phyloP scores from a whole-genome alignment of 2,113 vertebrate genomes.

The Chloebia gouldiae region DNA sequence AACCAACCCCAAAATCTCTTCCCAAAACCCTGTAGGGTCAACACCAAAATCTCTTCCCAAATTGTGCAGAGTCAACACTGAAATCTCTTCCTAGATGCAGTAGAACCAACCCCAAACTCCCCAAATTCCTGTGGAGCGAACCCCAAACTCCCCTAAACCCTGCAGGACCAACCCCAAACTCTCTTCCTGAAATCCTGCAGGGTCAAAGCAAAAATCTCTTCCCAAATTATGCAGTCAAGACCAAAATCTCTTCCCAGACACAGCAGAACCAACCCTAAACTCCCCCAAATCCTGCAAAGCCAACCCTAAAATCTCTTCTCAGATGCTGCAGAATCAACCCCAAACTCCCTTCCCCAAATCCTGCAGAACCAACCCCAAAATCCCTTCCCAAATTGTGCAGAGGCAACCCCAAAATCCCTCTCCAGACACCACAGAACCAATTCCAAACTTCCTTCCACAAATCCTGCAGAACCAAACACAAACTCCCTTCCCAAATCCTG shows the following conservation, averaged over 20 bases:
- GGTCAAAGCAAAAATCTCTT: background rate
- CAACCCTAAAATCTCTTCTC: background rate
- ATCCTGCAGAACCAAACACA: background rate
- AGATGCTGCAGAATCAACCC: fast-evolving
- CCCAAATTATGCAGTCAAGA: too few species aligned
- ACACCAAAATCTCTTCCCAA: background rate
- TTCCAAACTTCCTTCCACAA: background rate
- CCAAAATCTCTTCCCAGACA: too few species aligned
- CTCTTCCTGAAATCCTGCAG: background rate
- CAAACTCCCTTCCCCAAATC: background rate
- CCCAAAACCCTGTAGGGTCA: fast-evolving
- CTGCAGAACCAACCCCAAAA: too few species aligned
- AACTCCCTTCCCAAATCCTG: too few species aligned
- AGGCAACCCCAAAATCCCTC: background rate
- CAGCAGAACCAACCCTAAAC: too few species aligned
- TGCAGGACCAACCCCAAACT: too few species aligned
- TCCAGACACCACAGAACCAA: background rate
- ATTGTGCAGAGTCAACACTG: fast-evolving
- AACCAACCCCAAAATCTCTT: background rate
- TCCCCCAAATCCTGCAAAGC: too few species aligned
- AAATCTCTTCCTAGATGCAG: fast-evolving
- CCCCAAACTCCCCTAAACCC: background rate
- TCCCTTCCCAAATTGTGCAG: too few species aligned
- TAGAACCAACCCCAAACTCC: too few species aligned
- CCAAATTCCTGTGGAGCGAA: background rate